Base-by-base conservation (phyloP, 2,888 invertebrate species). In the Augochlorella aurata region DNA sequence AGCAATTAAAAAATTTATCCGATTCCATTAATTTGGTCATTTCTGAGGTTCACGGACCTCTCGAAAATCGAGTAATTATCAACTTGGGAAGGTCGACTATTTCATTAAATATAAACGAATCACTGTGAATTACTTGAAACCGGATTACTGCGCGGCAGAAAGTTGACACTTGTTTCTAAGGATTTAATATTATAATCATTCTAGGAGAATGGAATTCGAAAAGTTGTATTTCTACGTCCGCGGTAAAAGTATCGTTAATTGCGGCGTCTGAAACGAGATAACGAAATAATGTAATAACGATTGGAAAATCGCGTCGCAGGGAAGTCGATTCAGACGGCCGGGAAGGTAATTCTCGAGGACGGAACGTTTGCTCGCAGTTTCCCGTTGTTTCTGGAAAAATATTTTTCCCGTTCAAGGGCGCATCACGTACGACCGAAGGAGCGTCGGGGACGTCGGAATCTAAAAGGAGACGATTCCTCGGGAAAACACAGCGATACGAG, bases 341-440 rank as follows among this genome's bases (percentile, higher is more conserved):
- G 44, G 38, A 21, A 45, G 38, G 61, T 44, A 45, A 38, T 47
- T 54, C 18, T 18, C n/a, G n/a, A 8, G 21, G 14, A 49, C 38
- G 24, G 47, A 54, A 54, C 54, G 68, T 69, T 75, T 69, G 38
- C 69, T n/a, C 18, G 2, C 24, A 29, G 61, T 21, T 54, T 12
- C 44, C 4, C 18, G 29, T 38, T n/a, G 67, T 58, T 75, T 44
- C 4, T 54, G 29, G 67, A 68, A 72, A 75, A 75, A 82, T 82
- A 61, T 81, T 77, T 82, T 54, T 14, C 61, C 45, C 52, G 69
- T 81, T 71, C 77, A 83, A 81, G 82, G 77, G 71, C 77, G 18
- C 65, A 47, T 47, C 78, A 82, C 82, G 83, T 77, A 67, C 61
- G 14, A 21, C 21, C 29, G 12, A 16, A 21, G 49, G 69, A 67